Conservation (phyloP, 1,140 invertebrate genomes). For the Melitaea cinxia region DNA sequence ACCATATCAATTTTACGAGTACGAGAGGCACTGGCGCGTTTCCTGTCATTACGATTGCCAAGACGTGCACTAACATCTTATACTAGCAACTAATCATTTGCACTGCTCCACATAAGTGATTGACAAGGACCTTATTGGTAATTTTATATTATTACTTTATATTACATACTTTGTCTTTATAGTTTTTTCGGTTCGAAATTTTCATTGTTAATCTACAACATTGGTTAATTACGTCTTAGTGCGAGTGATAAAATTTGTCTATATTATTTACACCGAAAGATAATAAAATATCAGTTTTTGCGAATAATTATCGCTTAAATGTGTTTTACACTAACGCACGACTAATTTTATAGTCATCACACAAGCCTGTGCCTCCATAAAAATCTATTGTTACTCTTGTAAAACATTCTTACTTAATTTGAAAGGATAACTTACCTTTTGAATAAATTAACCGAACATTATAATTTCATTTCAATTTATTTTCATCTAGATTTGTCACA, state of each 20-base stretch:
- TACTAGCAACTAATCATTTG: slow-evolving; percentile 30
- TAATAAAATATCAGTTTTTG: too few relatives aligned
- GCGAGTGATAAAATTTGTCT: too few relatives aligned
- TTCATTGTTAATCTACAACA: background rate
- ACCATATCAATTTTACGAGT: slow-evolving; percentile 60
- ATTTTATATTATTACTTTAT: background rate
- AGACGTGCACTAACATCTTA: slow-evolving; percentile 19
- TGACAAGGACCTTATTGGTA: slow-evolving; percentile 22
- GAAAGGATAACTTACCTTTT: slow-evolving; percentile 37
- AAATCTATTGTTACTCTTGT: slow-evolving; percentile 25
- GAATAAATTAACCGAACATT: slow-evolving; percentile 40
- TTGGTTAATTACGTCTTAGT: background rate
- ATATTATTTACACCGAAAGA: too few relatives aligned
- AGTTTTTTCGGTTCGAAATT: background rate
- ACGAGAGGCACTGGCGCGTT: slow-evolving; percentile 47
- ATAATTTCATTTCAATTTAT: slow-evolving; percentile 47
- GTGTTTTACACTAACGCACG: background rate
- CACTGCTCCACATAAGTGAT: slow-evolving; percentile 28
- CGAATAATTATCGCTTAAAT: too few relatives aligned
- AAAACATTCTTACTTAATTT: slow-evolving; percentile 24
- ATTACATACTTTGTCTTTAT: background rate
- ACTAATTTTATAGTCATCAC: slow-evolving; percentile 16
- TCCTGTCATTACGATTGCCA: slow-evolving; percentile 55
- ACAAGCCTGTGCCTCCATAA: slow-evolving; percentile 22
- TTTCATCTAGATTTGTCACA: slow-evolving; percentile 45